These are phyloP conservation scores for Oceanites oceanicus DNA, from an alignment of 2,113 vertebrate species.

Conservation along the genomic window DNA sequence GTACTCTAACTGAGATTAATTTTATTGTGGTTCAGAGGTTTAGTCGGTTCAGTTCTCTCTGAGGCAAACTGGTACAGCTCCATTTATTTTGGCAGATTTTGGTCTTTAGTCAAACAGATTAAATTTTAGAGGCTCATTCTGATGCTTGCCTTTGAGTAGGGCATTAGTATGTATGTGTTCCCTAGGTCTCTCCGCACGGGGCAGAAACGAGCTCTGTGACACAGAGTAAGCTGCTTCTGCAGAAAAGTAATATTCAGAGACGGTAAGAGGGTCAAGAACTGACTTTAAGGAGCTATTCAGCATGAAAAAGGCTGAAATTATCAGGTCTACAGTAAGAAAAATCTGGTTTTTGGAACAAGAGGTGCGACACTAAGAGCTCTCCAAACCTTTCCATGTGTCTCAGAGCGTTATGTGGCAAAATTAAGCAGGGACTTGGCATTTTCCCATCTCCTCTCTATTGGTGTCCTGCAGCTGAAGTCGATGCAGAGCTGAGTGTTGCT, in stretches of 20 bases:
- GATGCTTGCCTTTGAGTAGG: not conserved
- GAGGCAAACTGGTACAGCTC: not conserved
- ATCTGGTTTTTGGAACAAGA: not conserved
- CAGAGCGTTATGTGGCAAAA: not conserved
- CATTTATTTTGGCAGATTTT: not conserved
- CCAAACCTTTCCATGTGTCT: not conserved
- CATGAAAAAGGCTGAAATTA: not conserved
- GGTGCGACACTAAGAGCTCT: not conserved
- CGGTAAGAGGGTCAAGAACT: not conserved
- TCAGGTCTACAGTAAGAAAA: not conserved
- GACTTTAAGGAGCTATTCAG: not conserved
- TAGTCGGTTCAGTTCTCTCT: not conserved
- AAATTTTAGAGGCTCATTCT: not conserved
- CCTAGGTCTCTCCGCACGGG: rapidly evolving
- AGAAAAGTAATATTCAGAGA: not conserved
- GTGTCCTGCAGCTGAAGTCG: not conserved
- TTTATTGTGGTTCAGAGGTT: not conserved
- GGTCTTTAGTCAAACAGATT: not conserved
- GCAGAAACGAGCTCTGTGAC: not conserved
- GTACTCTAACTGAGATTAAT: not conserved
- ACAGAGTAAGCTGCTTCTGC: not conserved
- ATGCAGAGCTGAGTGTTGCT: not conserved
- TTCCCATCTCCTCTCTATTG: not conserved
- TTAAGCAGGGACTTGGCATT: not conserved
- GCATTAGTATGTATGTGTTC: not conserved